These are phyloP conservation scores for Dasyprocta punctata DNA, from an alignment of 2,113 vertebrate genomes.

Conservation along the genomic window DNA sequence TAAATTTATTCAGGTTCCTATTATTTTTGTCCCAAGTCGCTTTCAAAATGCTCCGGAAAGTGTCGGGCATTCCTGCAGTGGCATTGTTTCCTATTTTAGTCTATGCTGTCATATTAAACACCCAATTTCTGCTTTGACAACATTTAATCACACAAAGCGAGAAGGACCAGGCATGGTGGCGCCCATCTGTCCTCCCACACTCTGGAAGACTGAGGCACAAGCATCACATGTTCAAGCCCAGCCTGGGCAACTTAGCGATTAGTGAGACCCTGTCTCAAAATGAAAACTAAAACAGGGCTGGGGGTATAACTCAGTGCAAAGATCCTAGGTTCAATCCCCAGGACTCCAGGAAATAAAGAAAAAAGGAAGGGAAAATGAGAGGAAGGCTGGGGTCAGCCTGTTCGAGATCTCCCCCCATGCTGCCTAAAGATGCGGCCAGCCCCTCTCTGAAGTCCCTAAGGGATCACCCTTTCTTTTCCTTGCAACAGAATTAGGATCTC, in stretches of 20 bases:
- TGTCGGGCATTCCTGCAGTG: not conserved
- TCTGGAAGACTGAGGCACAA: too few relatives aligned
- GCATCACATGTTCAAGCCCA: not conserved
- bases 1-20: not conserved
- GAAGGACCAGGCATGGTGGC: not conserved
- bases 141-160: not conserved
- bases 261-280: not conserved
- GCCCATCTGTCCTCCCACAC: not conserved
- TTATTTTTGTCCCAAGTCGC: not conserved
- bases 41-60: conserved; percentile 3
- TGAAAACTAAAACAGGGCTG: not conserved
- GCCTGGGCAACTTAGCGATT: not conserved
- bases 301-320: not conserved
- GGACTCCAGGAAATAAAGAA: not conserved
- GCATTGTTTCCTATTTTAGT: not conserved
- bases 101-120: not conserved
- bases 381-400: not conserved
- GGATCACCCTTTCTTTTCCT: not conserved
- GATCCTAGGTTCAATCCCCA: not conserved
- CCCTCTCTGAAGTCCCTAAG: not conserved
- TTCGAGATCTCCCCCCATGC: not conserved
- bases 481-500: not conserved
- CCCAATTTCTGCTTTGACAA: not conserved
- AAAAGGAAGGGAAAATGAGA: not conserved
- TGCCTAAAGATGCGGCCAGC: not conserved